A percentile compares a stretch with the other conserved stretches of the same genome.
Evolutionary conservation across 2,888 invertebrate genomes (phyloP).

Genomic region (Dromius quadrimaculatus): DNA sequence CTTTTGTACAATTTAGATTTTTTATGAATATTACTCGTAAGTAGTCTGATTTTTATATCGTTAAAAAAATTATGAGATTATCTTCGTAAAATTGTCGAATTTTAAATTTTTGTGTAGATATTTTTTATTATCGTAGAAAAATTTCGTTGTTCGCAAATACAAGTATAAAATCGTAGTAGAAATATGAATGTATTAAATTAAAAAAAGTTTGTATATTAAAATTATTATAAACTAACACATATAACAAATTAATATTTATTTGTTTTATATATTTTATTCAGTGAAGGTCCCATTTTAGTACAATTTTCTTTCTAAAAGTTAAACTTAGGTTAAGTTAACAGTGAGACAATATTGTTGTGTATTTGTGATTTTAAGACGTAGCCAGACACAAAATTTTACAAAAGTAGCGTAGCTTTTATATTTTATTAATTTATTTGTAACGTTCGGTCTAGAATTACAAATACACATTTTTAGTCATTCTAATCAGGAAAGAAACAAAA

Average conservation of each 20-base stretch:
- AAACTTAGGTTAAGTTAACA: conserved; percentile 52
- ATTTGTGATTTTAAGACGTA: conserved; percentile 60
- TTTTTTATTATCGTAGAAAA: conserved; percentile 18
- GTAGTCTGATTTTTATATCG: conserved; percentile 43
- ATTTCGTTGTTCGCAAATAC: conserved; percentile 21
- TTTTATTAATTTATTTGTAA: neutral
- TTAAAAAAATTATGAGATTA: conserved; percentile 24
- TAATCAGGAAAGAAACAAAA: conserved; percentile 20
- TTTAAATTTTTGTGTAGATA: conserved; percentile 39
- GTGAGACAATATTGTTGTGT: conserved; percentile 60
- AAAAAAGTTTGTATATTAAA: conserved; percentile 46
- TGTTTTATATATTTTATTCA: conserved; percentile 41
- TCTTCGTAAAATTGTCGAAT: conserved; percentile 12
- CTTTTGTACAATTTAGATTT: conserved; percentile 14
- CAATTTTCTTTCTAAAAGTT: conserved; percentile 44
- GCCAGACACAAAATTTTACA: conserved; percentile 29
- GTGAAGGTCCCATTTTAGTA: conserved; percentile 35
- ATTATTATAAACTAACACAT: conserved; percentile 40
- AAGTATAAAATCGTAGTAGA: conserved; percentile 35
- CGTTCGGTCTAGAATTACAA: conserved; percentile 6
- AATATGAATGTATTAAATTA: conserved; percentile 42
- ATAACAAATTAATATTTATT: conserved; percentile 44
- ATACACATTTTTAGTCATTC: conserved; percentile 42
- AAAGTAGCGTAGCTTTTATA: conserved; percentile 12
- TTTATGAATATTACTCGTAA: conserved; percentile 22